These are phyloP conservation scores for Rhinolophus ferrumequinum DNA, from an alignment of 2,113 vertebrate species.

Conservation along the genomic window DNA sequence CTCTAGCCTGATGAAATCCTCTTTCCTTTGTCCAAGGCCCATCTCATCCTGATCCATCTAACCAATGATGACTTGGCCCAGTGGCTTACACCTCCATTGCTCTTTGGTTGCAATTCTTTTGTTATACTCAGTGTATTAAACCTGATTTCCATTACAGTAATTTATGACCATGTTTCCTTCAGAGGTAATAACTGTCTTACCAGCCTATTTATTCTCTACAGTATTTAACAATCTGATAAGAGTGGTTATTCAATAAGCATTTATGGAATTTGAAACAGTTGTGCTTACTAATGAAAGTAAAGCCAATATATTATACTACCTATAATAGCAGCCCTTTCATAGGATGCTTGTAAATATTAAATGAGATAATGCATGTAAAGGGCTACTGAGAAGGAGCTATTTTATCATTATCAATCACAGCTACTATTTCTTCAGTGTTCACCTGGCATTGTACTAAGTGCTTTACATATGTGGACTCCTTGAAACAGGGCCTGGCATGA, in stretches of 20 bases:
- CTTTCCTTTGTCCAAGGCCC: background rate
- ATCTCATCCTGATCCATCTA: background rate
- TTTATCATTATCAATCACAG: background rate
- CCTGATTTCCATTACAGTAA: background rate
- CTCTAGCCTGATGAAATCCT: background rate
- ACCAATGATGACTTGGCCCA: background rate
- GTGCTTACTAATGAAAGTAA: background rate
- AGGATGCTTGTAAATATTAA: background rate
- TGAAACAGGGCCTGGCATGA: background rate
- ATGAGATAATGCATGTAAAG: background rate
- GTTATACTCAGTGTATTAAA: slow-evolving; percentile 8
- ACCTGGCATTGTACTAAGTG: background rate
- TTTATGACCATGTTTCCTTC: background rate
- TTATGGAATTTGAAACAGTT: slow-evolving; percentile 11
- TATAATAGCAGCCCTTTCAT: background rate
- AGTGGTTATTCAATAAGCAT: background rate
- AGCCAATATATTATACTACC: background rate
- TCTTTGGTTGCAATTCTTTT: background rate
- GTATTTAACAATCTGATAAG: background rate
- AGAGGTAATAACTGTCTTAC: background rate
- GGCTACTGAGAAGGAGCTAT: background rate
- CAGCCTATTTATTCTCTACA: background rate
- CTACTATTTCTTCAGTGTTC: background rate
- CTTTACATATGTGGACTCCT: background rate
- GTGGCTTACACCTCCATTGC: background rate